Conservation (phyloP, 1,140 invertebrate species). For the Drosophila sucinea region DNA sequence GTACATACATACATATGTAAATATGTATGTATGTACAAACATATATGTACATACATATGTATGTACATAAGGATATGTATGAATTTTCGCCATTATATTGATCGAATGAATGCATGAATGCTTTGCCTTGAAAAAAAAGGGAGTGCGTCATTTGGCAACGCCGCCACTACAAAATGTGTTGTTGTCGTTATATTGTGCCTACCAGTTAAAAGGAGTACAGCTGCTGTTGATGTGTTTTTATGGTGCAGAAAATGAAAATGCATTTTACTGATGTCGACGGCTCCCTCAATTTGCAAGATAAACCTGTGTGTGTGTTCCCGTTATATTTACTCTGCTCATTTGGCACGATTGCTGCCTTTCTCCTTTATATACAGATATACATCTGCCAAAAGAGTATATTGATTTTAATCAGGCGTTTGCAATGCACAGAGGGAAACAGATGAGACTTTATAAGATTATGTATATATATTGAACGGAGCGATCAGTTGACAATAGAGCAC, state of each 20-base stretch:
- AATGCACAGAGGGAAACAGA: neutral
- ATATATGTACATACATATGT: conserved; percentile 17
- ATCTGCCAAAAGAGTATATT: neutral
- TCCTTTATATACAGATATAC: conserved; percentile 57
- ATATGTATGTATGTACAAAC: neutral
- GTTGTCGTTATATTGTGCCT: too few species aligned
- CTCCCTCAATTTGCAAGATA: conserved; percentile 4
- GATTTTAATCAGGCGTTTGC: neutral
- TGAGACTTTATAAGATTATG: too few species aligned
- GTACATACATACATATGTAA: conserved; percentile 3
- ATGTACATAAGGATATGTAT: conserved; percentile 7
- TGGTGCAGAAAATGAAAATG: neutral
- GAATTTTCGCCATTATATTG: conserved; percentile 15
- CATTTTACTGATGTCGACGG: neutral
- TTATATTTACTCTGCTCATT: conserved; percentile 59
- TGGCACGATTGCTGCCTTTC: conserved; percentile 68
- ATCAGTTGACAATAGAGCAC: too few species aligned
- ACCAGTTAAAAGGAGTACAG: neutral
- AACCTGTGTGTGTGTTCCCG: conserved; percentile 52
- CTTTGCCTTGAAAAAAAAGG: conserved; percentile 15
- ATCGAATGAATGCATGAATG: conserved; percentile 12
- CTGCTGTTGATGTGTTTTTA: neutral
- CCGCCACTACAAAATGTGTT: conserved; percentile 9
- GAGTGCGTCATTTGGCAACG: conserved; percentile 11
- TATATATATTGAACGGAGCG: too few species aligned